Evolutionary conservation across 2,797 vertebrate species (phyloP).

Genomic region (Syndactyla subalaris): DNA sequence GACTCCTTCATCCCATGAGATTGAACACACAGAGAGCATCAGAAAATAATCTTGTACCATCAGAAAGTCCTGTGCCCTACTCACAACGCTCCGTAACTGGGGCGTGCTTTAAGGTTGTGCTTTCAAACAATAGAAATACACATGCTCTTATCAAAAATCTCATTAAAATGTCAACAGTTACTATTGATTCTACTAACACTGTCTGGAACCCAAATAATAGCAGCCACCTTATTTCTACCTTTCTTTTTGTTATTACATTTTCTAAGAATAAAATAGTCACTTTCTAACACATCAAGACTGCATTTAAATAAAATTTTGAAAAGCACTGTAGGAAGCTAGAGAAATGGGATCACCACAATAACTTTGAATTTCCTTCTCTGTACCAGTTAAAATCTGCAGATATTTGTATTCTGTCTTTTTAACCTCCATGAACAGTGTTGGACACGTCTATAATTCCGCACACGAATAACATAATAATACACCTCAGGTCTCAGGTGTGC

Average conservation of each 20-base stretch:
- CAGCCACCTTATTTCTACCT: background rate
- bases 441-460: background rate
- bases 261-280: background rate
- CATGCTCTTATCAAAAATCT: background rate
- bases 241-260: background rate
- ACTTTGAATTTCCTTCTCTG: background rate
- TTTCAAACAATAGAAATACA: background rate
- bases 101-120: background rate
- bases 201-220: background rate
- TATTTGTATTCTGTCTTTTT: background rate
- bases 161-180: background rate
- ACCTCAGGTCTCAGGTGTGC: constrained; percentile 22
- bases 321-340: background rate
- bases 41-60: background rate
- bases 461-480: background rate
- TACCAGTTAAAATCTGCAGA: background rate
- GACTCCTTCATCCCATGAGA: background rate
- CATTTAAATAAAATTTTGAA: background rate
- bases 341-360: background rate
- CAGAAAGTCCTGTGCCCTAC: background rate
- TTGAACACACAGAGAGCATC: background rate
- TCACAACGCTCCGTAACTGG: fast-evolving
- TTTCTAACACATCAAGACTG: background rate
- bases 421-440: background rate
- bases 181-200: background rate